phyloP scores from a whole-genome alignment of 1,140 invertebrate genomes.

The Kradibia gibbosae region DNA sequence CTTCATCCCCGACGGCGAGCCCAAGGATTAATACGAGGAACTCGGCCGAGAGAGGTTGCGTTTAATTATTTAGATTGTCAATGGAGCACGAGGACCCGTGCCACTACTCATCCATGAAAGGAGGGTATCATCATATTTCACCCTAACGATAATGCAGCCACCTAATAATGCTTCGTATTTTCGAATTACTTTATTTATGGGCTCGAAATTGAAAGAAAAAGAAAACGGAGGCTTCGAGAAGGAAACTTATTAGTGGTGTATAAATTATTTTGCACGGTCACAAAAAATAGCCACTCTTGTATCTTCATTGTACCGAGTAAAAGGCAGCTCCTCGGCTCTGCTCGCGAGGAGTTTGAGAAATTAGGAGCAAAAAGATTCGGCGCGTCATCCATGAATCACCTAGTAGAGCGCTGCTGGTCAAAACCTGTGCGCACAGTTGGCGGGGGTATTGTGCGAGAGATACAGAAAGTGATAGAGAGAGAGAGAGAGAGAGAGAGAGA shows the following conservation, averaged over 20 bases:
- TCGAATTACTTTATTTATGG: background rate
- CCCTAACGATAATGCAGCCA: background rate
- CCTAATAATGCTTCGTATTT: background rate
- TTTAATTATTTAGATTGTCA: background rate
- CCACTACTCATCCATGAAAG: background rate
- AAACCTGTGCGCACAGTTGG: background rate
- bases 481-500: too few relatives aligned
- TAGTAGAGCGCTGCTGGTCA: background rate
- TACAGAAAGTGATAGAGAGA: too few relatives aligned
- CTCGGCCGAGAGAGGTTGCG: background rate
- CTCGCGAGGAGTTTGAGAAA: conserved; percentile 19
- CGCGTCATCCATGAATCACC: conserved; percentile 37
- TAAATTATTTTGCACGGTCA: conserved; percentile 19
- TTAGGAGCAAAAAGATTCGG: conserved; percentile 13
- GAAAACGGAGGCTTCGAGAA: background rate
- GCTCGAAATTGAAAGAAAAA: background rate
- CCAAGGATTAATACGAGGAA: background rate
- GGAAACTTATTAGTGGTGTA: conserved; percentile 12
- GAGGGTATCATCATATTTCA: background rate
- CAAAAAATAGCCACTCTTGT: conserved; percentile 13
- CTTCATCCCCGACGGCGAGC: too few relatives aligned
- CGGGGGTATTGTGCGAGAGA: background rate
- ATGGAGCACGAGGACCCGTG: background rate
- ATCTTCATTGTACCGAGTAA: conserved; percentile 19
- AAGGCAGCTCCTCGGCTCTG: background rate